Base-by-base conservation (phyloP, 2,797 vertebrate genomes). In the Octomys mimax region DNA sequence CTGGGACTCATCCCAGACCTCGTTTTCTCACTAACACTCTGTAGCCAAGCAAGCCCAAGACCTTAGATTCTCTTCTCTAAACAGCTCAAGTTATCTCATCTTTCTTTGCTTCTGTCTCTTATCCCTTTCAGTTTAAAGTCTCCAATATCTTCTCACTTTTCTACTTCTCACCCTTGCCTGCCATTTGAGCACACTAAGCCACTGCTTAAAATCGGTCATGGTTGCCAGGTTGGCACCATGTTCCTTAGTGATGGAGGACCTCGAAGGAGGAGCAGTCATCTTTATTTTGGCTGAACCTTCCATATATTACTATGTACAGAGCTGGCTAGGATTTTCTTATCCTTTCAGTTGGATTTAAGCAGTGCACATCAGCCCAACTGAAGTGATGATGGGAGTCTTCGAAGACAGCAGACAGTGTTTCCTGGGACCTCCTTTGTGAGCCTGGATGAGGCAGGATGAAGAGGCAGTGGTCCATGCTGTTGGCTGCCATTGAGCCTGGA, bases 81-180 rank as follows among this genome's bases (percentile, higher is more conserved):
- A 61, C 4, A 84, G 4, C 36, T 62, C 89, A 71, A 92, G 9
- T 80, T 57, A 85, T 70, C 14, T 49, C 28, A 82, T 2, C 4
- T 88, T 81, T 92, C 87, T 83, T 73, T 87, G 12, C 24, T 19
- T 78, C 26, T 31, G 18, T 87, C n/a, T 86, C 19, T 95, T 61
- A 79, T 39, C 33, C 49, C 31, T 87, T 90, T 33, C 89, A 39
- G 19, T 39, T 83, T 85, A n/a, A 68, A 19, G 14, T 89, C 36
- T 89, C 28, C 16, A 91, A n/a, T 73, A 89, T 82, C 28, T 70
- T 54, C 22, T 52, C 28, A 42, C 22, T 26, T 18, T 90, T 22
- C 64, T 88, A 68, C 78, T 85, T 73, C 39, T 39, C 54, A 36
- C 49, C 12, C 22, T 71, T 82, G 75, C 66, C 39, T 79, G 52